Conservation (phyloP, 2,888 invertebrate species). For the Lasioglossum oenotherae region DNA sequence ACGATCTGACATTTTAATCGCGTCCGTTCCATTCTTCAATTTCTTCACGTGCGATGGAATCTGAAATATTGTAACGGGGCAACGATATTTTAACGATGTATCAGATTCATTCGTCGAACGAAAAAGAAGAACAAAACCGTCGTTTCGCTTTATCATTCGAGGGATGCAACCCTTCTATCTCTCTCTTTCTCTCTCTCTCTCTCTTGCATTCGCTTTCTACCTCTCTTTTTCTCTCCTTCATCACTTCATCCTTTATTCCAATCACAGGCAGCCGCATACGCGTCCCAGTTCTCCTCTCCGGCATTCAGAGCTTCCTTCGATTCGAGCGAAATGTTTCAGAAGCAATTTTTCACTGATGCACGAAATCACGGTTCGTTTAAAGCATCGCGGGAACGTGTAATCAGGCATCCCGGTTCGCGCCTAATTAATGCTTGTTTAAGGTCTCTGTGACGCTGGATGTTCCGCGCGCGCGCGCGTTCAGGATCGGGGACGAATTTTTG, state of each 20-base stretch:
- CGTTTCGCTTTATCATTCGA: constrained; percentile 38
- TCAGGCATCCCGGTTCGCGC: constrained; percentile 37
- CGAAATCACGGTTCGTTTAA: constrained; percentile 49
- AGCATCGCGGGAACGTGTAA: constrained; percentile 40
- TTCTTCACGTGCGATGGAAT: background rate
- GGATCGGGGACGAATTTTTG: constrained; percentile 18
- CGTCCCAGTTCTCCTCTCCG: constrained; percentile 47
- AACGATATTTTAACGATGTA: constrained; percentile 37
- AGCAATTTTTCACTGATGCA: constrained; percentile 47
- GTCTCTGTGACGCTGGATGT: background rate
- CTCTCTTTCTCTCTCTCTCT: background rate
- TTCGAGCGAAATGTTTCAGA: constrained; percentile 53
- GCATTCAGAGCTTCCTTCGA: constrained; percentile 47
- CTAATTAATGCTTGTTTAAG: constrained; percentile 51
- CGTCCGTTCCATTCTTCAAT: background rate
- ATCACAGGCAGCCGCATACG: constrained; percentile 46
- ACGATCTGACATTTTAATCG: background rate
- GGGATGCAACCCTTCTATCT: constrained; percentile 4
- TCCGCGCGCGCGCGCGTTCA: background rate
- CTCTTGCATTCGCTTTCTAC: background rate
- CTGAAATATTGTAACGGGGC: background rate
- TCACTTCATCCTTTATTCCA: constrained; percentile 49
- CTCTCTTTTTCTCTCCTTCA: constrained; percentile 17
- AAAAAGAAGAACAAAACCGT: constrained; percentile 19
- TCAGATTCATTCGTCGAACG: constrained; percentile 31